Conservation (phyloP, 2,888 invertebrate genomes). For the Prenolepis imparis region DNA sequence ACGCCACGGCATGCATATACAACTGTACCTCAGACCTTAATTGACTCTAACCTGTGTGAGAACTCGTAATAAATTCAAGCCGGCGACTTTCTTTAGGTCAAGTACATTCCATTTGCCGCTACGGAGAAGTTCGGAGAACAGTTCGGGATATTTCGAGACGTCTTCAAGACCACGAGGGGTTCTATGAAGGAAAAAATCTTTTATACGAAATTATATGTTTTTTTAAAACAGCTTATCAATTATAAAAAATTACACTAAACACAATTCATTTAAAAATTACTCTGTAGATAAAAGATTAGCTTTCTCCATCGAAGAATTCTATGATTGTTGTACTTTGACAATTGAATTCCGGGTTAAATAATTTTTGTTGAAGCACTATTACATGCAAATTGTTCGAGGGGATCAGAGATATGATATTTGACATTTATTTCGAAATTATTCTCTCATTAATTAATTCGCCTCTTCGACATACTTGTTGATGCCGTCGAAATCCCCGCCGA, state of each 20-base stretch:
- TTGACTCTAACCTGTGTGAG: conserved; percentile 84
- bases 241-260: not conserved
- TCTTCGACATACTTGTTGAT: conserved; percentile 88
- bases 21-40: conserved; percentile 32
- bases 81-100: conserved; percentile 90
- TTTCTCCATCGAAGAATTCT: not conserved
- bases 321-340: not conserved
- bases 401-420: not conserved
- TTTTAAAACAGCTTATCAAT: not conserved
- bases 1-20: not conserved
- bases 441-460: not conserved
- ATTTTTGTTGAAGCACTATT: not conserved
- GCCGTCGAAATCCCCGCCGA: conserved; percentile 90
- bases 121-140: conserved; percentile 89
- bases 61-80: conserved; percentile 89
- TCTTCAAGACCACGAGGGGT: conserved; percentile 93
- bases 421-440: not conserved
- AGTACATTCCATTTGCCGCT: conserved; percentile 89
- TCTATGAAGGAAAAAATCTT: conserved; percentile 86
- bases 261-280: not conserved
- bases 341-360: not conserved
- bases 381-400: not conserved
- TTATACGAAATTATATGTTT: conserved; percentile 13
- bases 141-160: conserved; percentile 90
- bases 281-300: not conserved